Base-by-base conservation (phyloP, 1,140 invertebrate species). In the Pseudachorutes palmiensis region DNA sequence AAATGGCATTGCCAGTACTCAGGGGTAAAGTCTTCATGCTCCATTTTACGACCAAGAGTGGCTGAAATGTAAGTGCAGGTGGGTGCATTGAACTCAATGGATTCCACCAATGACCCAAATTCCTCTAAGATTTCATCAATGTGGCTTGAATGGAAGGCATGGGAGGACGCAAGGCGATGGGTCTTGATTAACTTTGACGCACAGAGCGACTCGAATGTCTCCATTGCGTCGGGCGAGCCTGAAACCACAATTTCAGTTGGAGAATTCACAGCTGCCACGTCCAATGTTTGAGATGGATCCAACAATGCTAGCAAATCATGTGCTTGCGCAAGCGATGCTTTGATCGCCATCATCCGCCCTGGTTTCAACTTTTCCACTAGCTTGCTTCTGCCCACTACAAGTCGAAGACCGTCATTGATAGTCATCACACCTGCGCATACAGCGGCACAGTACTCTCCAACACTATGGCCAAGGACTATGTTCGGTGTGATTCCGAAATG, bases 381-480 rank as follows among this genome's bases (percentile, higher is more conserved):
- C 2, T 41, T 31, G 24, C 69, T 70, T 29, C 69, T 48, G 22
- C 58, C 62, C 0, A 60, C 36, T 19, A 70, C 69, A 2, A 70
- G 49, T n/a, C 36, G 60, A 1, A 70, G 5, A 0, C 41, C 69
- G 12, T 70, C 69, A 12, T 62, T 28, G 1, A 70, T 48, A n/a
- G 26, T 24, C 30, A 70, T 28, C 1, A 70, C 32, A 1, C 69
- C 69, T 9, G 65, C 65, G 3, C 48, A 41, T 1, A 64, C 62
- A 1, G 62, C 65, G 0, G 69, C 69, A 5, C 62, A 61, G 32
- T 64, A 70, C 62, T 70, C 69, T 31, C 69, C 69, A 0, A 67
- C 33, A 33, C 65, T 67, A 57, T 70, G 69, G n/a, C 69, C 69
- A 30, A 70, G 51, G 14, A 70, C 69, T 12, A 31, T 48, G 28